A percentile compares a stretch with the other conserved stretches of the same genome.
Conservation (phyloP, 2,113 vertebrate genomes). For the Mionectes macconnelli region DNA sequence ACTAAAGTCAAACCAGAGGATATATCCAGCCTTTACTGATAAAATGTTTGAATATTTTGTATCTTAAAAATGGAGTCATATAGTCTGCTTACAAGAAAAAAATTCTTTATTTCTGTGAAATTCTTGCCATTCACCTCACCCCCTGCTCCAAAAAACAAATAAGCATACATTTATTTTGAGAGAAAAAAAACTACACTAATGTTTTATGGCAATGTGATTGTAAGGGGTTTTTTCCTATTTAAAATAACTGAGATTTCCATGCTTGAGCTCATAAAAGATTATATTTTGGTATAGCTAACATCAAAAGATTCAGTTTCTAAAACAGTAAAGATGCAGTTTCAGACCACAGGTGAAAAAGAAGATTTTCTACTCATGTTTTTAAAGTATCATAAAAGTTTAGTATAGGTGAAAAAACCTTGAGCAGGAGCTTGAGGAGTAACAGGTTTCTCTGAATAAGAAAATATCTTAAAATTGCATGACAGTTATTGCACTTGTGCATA, state of each 20-base stretch:
- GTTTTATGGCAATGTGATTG: fast-evolving
- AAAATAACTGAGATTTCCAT: neutral
- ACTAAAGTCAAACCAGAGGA: neutral
- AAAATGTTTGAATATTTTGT: neutral
- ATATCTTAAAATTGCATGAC: neutral
- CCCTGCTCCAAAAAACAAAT: too few species aligned
- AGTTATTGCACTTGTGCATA: neutral
- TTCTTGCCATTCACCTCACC: fast-evolving
- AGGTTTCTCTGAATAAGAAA: neutral
- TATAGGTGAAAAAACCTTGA: neutral
- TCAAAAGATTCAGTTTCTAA: neutral
- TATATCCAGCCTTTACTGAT: fast-evolving
- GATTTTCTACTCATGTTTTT: neutral
- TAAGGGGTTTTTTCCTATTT: neutral
- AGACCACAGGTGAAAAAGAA: neutral
- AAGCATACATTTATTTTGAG: fast-evolving
- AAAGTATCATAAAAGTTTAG: neutral
- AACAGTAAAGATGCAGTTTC: neutral
- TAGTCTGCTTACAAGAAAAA: neutral
- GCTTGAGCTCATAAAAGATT: neutral
- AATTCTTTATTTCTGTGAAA: neutral
- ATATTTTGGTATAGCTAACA: neutral
- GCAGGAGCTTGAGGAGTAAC: neutral
- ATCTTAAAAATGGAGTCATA: neutral
- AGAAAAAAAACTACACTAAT: neutral